Evolutionary conservation across 2,888 invertebrate species (phyloP).

Genomic region (Biston betularia): DNA sequence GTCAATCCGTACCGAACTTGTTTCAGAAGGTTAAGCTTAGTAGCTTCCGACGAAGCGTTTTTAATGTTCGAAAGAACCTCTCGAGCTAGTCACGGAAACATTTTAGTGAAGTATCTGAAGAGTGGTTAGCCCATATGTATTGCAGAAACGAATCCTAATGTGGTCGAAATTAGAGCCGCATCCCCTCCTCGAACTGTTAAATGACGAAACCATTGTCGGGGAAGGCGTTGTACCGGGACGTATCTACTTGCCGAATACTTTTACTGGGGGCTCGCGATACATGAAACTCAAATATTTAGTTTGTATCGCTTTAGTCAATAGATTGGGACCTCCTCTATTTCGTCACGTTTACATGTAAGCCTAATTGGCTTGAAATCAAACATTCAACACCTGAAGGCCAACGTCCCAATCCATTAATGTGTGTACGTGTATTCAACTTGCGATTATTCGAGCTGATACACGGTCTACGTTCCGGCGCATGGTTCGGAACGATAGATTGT

Average conservation of each 20-base stretch:
- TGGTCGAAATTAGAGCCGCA: not conserved
- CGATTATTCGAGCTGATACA: no score
- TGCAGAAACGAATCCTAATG: not conserved
- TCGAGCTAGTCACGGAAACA: slow-evolving; percentile 6
- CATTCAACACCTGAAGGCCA: slow-evolving; percentile 5
- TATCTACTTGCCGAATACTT: slow-evolving; percentile 13
- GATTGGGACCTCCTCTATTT: no score
- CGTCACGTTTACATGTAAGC: slow-evolving; percentile 14
- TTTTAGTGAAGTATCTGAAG: slow-evolving; percentile 5
- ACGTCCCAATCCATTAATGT: no score
- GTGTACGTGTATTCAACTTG: no score
- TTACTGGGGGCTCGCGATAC: slow-evolving; percentile 15
- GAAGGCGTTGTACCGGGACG: slow-evolving; percentile 2
- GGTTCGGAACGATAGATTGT: slow-evolving; percentile 12
- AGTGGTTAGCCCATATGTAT: not conserved
- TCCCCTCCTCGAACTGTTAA: not conserved
- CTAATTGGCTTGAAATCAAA: slow-evolving; percentile 10
- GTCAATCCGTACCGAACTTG: no score
- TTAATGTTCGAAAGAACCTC: not conserved
- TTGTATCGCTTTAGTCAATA: slow-evolving; percentile 5
- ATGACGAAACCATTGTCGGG: not conserved
- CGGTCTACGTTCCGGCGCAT: no score
- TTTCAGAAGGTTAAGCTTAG: no score
- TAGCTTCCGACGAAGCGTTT: not conserved
- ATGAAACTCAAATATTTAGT: not conserved